These are phyloP conservation scores for Cyprinodon diabolis DNA, from an alignment of 2,797 vertebrate species.

Conservation along the genomic window DNA sequence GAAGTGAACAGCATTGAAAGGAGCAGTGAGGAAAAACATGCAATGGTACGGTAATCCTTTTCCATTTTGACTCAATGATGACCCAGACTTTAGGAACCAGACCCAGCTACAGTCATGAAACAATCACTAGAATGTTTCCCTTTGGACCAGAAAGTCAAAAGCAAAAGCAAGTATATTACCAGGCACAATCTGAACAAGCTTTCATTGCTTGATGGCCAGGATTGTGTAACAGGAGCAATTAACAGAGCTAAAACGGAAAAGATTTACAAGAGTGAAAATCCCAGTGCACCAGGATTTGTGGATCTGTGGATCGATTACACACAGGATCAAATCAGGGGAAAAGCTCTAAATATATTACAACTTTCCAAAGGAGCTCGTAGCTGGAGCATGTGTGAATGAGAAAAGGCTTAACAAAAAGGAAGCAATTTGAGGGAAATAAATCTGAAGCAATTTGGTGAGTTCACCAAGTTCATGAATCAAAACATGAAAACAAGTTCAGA, in stretches of 20 bases:
- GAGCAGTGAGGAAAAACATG: not conserved
- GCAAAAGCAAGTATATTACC: slow-evolving; percentile 44
- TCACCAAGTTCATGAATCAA: slow-evolving; percentile 69
- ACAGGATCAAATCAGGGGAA: slow-evolving; percentile 39
- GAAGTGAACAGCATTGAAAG: not conserved
- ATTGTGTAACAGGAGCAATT: slow-evolving; percentile 45
- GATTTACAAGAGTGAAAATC: slow-evolving; percentile 56
- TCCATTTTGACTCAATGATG: not conserved
- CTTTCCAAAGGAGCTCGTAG: slow-evolving; percentile 50
- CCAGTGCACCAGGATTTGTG: not conserved
- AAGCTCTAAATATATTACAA: slow-evolving; percentile 47
- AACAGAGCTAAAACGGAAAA: slow-evolving; percentile 55
- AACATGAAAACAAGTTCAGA: slow-evolving; percentile 57
- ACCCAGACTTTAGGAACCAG: not conserved
- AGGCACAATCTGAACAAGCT: slow-evolving; percentile 39
- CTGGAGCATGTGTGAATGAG: slow-evolving; percentile 47
- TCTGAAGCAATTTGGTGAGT: slow-evolving; percentile 59
- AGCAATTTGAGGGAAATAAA: slow-evolving; percentile 73
- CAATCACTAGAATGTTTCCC: not conserved
- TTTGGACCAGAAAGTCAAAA: not conserved
- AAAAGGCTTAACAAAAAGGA: slow-evolving; percentile 61
- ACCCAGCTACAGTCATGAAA: not conserved
- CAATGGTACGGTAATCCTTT: not conserved
- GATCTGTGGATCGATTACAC: slow-evolving; percentile 45
- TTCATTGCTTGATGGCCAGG: slow-evolving; percentile 42